Conservation (phyloP, 2,113 vertebrate genomes). For the Xyrauchen texanus region DNA sequence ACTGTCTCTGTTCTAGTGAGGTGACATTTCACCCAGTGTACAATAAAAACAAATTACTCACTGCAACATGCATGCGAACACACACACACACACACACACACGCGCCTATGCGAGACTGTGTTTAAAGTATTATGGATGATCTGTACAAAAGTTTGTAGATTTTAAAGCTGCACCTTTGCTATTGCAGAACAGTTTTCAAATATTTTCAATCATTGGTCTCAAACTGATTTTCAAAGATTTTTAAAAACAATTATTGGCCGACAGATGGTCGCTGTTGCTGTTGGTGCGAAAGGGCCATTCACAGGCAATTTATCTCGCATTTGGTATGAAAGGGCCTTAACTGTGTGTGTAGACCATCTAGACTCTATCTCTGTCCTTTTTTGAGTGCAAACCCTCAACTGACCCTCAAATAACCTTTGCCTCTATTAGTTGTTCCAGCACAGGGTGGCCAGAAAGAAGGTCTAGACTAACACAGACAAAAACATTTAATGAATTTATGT, state of each 20-base stretch:
- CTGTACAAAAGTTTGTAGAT: too few relatives aligned
- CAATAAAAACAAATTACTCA: slow-evolving; percentile 17
- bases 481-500: neutral
- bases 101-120: too few relatives aligned
- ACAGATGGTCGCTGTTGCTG: too few relatives aligned
- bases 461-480: neutral
- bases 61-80: neutral
- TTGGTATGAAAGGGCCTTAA: neutral
- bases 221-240: too few relatives aligned
- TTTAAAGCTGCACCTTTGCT: too few relatives aligned
- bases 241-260: too few relatives aligned
- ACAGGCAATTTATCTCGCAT: too few relatives aligned
- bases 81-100: too few relatives aligned
- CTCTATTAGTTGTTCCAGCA: slow-evolving; percentile 49
- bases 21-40: slow-evolving; percentile 44
- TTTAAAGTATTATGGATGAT: too few relatives aligned
- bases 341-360: neutral
- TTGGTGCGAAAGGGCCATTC: neutral
- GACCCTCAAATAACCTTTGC: slow-evolving; percentile 16
- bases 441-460: slow-evolving; percentile 56
- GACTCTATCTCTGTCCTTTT: slow-evolving; percentile 24
- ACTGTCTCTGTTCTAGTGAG: neutral
- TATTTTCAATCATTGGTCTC: too few relatives aligned
- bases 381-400: slow-evolving; percentile 46
- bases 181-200: too few relatives aligned